phyloP scores from a whole-genome alignment of 2,888 invertebrate species.

The Nymphalis urticae region DNA sequence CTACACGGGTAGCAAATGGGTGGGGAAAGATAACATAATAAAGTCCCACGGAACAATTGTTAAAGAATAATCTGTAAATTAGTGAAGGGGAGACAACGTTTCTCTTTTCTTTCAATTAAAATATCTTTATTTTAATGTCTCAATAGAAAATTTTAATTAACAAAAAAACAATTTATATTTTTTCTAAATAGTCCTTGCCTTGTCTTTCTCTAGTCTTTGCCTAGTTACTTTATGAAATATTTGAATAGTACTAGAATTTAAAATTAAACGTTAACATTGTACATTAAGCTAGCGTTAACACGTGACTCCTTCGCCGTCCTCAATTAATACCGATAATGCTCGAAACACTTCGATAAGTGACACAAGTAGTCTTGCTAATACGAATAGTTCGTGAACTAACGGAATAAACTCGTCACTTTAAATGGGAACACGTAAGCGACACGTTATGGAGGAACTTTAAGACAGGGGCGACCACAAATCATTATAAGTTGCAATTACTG shows the following conservation, averaged over 20 bases:
- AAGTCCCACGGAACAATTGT: slow-evolving; percentile 31
- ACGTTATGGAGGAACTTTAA: slow-evolving; percentile 52
- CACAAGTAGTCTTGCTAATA: slow-evolving; percentile 34
- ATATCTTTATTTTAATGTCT: background rate
- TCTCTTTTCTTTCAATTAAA: background rate
- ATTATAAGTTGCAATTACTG: slow-evolving; percentile 74
- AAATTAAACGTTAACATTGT: background rate
- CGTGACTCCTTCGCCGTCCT: background rate
- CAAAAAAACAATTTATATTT: no score
- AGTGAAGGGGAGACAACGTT: slow-evolving; percentile 5
- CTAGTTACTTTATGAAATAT: no score
- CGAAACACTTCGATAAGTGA: slow-evolving; percentile 29
- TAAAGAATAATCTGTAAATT: slow-evolving; percentile 34
- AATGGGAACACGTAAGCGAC: slow-evolving; percentile 37
- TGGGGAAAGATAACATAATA: slow-evolving; percentile 42
- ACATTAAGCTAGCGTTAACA: background rate
- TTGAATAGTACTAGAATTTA: no score
- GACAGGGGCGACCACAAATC: slow-evolving; percentile 66
- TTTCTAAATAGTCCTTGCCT: background rate
- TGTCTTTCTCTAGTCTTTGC: no score
- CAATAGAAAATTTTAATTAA: background rate
- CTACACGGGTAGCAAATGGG: slow-evolving; percentile 44
- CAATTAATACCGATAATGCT: slow-evolving; percentile 25
- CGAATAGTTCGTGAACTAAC: slow-evolving; percentile 38
- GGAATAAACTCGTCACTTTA: slow-evolving; percentile 39